A percentile compares a stretch with the other conserved stretches of the same genome.
Evolutionary conservation across 2,113 vertebrate species (phyloP).

Genomic region (Speoplatyrhinus poulsoni): DNA sequence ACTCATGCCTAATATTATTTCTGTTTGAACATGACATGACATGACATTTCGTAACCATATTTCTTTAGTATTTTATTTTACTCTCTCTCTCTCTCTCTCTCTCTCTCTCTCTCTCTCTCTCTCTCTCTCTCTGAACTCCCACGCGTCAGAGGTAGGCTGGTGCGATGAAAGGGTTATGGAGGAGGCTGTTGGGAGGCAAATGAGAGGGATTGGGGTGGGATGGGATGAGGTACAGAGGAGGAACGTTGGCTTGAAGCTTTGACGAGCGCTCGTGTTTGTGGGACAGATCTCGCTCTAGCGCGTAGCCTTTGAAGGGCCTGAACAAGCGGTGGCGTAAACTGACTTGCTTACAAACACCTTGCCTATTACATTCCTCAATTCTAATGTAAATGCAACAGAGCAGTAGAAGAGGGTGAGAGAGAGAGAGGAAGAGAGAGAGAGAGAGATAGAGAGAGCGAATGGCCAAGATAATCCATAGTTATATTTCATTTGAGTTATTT

Average conservation of each 20-base stretch:
- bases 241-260: neutral
- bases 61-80: neutral
- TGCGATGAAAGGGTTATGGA: neutral
- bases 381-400: too few relatives aligned
- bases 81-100: neutral
- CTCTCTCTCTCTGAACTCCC: neutral
- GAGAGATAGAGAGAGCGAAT: too few relatives aligned
- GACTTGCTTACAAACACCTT: too few relatives aligned
- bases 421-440: too few relatives aligned
- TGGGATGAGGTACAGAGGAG: neutral
- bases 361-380: too few relatives aligned
- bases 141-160: constrained; percentile 11
- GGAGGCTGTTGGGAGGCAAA: neutral
- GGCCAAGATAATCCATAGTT: too few relatives aligned
- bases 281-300: constrained; percentile 4
- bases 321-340: constrained; percentile 14
- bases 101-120: constrained; percentile 1
- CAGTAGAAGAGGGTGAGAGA: too few relatives aligned
- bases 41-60: neutral
- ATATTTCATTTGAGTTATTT: too few relatives aligned
- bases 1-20: too few relatives aligned
- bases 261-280: constrained; percentile 3
- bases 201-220: constrained; percentile 6
- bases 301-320: constrained; percentile 20
- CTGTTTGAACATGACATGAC: neutral